phyloP scores from a whole-genome alignment of 2,888 invertebrate species.

The Eledona agricola region DNA sequence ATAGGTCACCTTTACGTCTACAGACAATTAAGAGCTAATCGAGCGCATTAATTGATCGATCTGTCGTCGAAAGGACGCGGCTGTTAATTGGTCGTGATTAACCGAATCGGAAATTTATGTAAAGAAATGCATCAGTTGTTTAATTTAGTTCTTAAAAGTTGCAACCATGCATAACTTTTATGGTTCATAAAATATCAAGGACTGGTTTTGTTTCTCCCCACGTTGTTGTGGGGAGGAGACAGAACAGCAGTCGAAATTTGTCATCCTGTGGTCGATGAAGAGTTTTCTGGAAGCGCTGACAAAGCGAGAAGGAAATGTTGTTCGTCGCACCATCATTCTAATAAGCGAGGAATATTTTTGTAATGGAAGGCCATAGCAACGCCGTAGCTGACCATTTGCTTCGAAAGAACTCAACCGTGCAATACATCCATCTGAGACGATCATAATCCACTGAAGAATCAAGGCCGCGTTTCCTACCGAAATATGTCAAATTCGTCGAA shows the following conservation, averaged over 20 bases:
- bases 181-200: slow-evolving; percentile 43
- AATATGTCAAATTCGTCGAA: too few relatives aligned
- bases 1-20: slow-evolving; percentile 4
- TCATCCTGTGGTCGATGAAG: too few relatives aligned
- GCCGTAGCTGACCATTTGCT: slow-evolving; percentile 7
- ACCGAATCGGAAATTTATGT: slow-evolving; percentile 31
- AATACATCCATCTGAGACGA: slow-evolving; percentile 28
- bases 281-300: slow-evolving; percentile 1
- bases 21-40: slow-evolving; percentile 18
- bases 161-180: slow-evolving; percentile 42
- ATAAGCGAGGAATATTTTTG: slow-evolving; percentile 2
- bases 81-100: slow-evolving; percentile 25
- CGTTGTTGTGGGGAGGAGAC: too few relatives aligned
- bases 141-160: slow-evolving; percentile 40
- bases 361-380: slow-evolving; percentile 20
- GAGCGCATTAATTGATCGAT: slow-evolving; percentile 9
- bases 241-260: too few relatives aligned
- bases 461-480: too few relatives aligned
- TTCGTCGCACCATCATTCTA: slow-evolving; percentile 6
- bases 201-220: slow-evolving; percentile 35
- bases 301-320: too few relatives aligned
- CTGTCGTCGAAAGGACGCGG: slow-evolving; percentile 13
- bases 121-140: slow-evolving; percentile 40
- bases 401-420: slow-evolving; percentile 29
- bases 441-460: slow-evolving; percentile 20